Evolutionary conservation across 2,797 vertebrate genomes (phyloP), one percentile per base, ranked within the genome.

Genomic region (Hippocampus kuda): DNA sequence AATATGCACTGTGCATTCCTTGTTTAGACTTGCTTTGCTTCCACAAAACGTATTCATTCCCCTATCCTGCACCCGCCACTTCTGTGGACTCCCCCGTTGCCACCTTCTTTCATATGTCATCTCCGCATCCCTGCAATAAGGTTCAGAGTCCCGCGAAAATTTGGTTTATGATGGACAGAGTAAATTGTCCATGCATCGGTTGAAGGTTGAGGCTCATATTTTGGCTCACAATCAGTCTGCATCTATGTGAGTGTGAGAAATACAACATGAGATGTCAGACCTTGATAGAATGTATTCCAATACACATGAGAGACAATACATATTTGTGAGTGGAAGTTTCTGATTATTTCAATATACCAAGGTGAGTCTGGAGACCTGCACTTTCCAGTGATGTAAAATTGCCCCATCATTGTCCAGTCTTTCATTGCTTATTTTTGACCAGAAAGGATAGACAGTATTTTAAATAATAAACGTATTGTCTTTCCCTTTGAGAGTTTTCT

Each of bases 141-240:
- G 80, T 81, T 81, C 80, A 80, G 74, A 79, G 81, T 71, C 81
- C 30, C 24, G 70, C 77, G 76, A 85, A 81, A 75, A 71, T 77
- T 73, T 11, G 8, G 60, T 69, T 81, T 74, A 73, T 81, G 80
- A 82, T 76, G 65, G 54, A 48, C 68, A 72, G 73, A 77, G 61
- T 69, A 71, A 84, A 77, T 67, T 62, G 70, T 49, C 62, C 54
- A 4, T 48, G 72, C 72, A 34, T 69, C 74, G 57, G 75, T 68
- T 75, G 81, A 86, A 82, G 82, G 80, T 77, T 65, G 22, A 6
- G 24, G 24, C 63, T 48, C 24, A 48, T 48, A 26, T 65, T 65
- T 65, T 48, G 63, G 63, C 63, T 65, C 44, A 26, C 13, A 65
- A 65, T 26, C 44, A 26, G 41, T 12, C 42, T 65, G 63, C 12